Evolutionary conservation across 35 echinoderm and acorn worm species (phyloP).

Genomic region (Anneissia japonica): DNA sequence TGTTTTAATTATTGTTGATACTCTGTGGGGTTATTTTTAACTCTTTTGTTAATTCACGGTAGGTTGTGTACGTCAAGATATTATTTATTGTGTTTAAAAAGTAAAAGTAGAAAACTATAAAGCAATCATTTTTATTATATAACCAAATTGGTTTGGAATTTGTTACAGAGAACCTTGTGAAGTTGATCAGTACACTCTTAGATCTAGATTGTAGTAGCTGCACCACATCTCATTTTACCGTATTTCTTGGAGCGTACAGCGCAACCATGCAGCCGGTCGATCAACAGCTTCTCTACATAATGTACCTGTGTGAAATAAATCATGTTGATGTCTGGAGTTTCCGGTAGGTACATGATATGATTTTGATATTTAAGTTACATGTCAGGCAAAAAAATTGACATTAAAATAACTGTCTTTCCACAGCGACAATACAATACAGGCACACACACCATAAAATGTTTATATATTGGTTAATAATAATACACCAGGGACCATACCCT

Average conservation of each 20-base stretch:
- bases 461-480: too few relatives aligned
- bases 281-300: constrained; percentile 39
- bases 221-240: constrained; percentile 58
- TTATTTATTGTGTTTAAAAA: too few relatives aligned
- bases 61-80: too few relatives aligned
- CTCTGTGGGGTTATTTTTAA: too few relatives aligned
- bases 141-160: too few relatives aligned
- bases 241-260: constrained; percentile 66
- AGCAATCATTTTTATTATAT: too few relatives aligned
- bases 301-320: constrained; percentile 77
- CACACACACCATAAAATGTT: too few relatives aligned
- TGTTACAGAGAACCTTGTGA: constrained; percentile 43
- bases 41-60: too few relatives aligned
- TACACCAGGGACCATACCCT: too few relatives aligned
- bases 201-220: constrained; percentile 54
- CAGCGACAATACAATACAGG: too few relatives aligned
- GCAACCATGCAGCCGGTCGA: constrained; percentile 40
- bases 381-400: background rate
- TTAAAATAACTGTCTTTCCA: background rate
- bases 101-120: too few relatives aligned
- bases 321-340: constrained; percentile 46
- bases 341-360: constrained; percentile 19
- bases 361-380: background rate
- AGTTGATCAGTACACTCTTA: constrained; percentile 27
- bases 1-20: too few relatives aligned